These are phyloP conservation scores for Chelon labrosus DNA, from an alignment of 2,797 vertebrate species.

Conservation along the genomic window DNA sequence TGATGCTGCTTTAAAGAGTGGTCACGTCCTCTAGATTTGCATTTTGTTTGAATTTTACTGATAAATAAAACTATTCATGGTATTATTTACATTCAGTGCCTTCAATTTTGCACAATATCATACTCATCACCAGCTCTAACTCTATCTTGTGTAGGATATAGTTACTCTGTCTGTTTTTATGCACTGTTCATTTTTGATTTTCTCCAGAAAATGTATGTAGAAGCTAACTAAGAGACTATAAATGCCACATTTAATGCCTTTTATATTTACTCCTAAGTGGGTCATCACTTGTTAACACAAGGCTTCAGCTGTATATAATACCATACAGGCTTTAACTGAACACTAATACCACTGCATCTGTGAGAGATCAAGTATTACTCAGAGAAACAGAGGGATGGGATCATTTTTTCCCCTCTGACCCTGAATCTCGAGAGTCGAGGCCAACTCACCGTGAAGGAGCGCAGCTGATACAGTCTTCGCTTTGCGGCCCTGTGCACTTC, in stretches of 20 bases:
- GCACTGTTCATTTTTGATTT: no score
- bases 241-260: no score
- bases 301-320: neutral
- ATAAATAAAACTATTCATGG: neutral
- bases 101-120: neutral
- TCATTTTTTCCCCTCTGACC: slow-evolving; percentile 24
- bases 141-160: neutral
- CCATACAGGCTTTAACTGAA: neutral
- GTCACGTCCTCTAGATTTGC: neutral
- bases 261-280: neutral
- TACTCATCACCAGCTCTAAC: neutral
- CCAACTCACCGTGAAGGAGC: slow-evolving; percentile 81
- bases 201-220: no score
- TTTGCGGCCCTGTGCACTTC: slow-evolving; percentile 88
- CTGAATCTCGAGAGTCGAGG: slow-evolving; percentile 24
- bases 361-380: neutral
- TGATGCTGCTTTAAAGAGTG: neutral
- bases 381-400: slow-evolving; percentile 12
- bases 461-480: slow-evolving; percentile 88
- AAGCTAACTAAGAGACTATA: no score
- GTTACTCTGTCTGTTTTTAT: neutral
- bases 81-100: neutral
- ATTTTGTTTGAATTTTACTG: neutral
- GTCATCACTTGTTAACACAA: neutral
- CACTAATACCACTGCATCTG: neutral